These are phyloP conservation scores for Phymorhynchus buccinoides DNA, from an alignment of 1,140 invertebrate species.

Conservation along the genomic window DNA sequence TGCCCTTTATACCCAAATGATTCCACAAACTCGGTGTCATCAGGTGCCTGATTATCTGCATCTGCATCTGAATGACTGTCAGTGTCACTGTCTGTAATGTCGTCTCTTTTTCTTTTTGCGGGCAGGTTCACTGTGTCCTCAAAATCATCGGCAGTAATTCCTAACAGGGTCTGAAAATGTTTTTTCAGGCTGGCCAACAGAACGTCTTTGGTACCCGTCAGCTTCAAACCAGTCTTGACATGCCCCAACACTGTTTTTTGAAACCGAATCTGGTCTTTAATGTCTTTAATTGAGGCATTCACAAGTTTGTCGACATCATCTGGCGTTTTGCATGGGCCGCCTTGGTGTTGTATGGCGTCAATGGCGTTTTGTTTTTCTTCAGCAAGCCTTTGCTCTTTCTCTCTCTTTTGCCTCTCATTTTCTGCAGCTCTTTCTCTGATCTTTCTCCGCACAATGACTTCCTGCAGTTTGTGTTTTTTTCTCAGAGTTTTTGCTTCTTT, in stretches of 20 bases:
- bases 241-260: slow-evolving; percentile 14
- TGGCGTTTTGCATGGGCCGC: neutral
- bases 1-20: too few species aligned
- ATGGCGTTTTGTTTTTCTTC: neutral
- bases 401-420: neutral
- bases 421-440: neutral
- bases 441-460: neutral
- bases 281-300: neutral
- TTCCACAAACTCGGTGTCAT: too few species aligned
- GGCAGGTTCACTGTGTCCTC: too few species aligned
- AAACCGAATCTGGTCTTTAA: slow-evolving; percentile 2
- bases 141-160: too few species aligned
- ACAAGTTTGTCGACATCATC: neutral
- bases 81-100: too few species aligned
- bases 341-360: neutral
- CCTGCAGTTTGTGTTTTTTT: neutral
- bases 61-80: too few species aligned
- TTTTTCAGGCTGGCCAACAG: too few species aligned
- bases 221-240: too few species aligned
- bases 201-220: too few species aligned
- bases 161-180: too few species aligned
- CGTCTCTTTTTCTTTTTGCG: too few species aligned
- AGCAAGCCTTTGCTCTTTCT: slow-evolving; percentile 4
- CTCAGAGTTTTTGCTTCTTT: neutral
- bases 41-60: too few species aligned